Base-by-base conservation (phyloP, 1,140 invertebrate species). In the Aphidius ervi region DNA sequence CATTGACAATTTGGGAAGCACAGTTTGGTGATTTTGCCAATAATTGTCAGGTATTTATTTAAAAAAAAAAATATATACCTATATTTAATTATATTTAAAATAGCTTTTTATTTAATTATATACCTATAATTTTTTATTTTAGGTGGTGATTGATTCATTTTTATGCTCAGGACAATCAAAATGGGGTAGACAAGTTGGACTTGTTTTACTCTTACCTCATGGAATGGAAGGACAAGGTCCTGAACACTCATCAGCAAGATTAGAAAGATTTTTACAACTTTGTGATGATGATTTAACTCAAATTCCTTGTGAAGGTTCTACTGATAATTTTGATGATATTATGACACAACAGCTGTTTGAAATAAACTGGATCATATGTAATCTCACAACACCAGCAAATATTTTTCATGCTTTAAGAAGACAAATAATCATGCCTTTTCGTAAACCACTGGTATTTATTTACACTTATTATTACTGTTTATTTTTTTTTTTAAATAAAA, bases 21-120 rank as follows among this genome's bases (percentile, higher is more conserved):
- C 86, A 96, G 76, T 97, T 95, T 79, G 94, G 94, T 0, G 94
- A 97, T 77, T 96, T 96, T 71, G 80, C 83, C 41, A 94, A 96
- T 77, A 92, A 84, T 10, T 92, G 89, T 54, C 74, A 75, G 54
- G 70, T 74, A 65, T 49, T 23, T 37, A 2, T 3, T 5, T 39
- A 5, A 49, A 23, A 49, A 20, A 0, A 50, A 50, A 57, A 47
- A 37, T 39, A 40, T 5, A 47, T n/a, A n/a, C n/a, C n/a, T n/a
- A n/a, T 47, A 20, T 47, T 5, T 8, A n/a, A 47, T 47, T 20
- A 47, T 5, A 47, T n/a, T 47, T n/a, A 5, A 39, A 2, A 20
- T 49, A 49, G 40, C 5, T 52, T 10, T 9, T 9, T 52, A 46
- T 45, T 7, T 58, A 41, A 42, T 57, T 54, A 42, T 23, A 45